phyloP scores from a whole-genome alignment of 2,113 vertebrate genomes.

The Colius striatus region DNA sequence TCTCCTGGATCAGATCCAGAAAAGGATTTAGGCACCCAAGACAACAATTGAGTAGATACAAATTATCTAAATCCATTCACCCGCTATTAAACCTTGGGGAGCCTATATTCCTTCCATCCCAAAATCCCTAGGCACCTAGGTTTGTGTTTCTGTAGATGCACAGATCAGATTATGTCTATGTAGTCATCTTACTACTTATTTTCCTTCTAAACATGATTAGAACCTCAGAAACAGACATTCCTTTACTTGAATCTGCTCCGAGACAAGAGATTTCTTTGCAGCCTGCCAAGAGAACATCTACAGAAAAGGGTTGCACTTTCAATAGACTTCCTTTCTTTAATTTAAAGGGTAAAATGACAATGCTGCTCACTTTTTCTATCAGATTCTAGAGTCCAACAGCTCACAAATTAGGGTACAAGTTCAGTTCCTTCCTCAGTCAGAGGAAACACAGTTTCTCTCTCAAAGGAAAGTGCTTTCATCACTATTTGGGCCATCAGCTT shows the following conservation, averaged over 20 bases:
- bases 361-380: neutral
- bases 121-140: neutral
- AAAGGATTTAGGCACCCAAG: slow-evolving; percentile 32
- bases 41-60: neutral
- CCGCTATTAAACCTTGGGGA: neutral
- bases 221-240: neutral
- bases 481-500: neutral
- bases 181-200: neutral
- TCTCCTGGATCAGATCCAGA: slow-evolving; percentile 33
- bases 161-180: neutral
- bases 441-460: neutral
- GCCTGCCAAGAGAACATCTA: neutral
- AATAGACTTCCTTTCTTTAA: neutral
- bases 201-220: neutral
- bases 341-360: neutral
- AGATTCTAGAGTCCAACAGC: neutral
- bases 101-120: neutral
- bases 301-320: neutral
- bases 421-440: neutral
- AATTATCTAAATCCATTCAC: slow-evolving; percentile 10
- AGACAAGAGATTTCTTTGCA: neutral
- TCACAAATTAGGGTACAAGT: neutral
- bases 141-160: neutral
- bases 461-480: neutral
- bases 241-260: neutral